phyloP scores from a whole-genome alignment of 2,113 vertebrate genomes.

The Picathartes gymnocephalus region DNA sequence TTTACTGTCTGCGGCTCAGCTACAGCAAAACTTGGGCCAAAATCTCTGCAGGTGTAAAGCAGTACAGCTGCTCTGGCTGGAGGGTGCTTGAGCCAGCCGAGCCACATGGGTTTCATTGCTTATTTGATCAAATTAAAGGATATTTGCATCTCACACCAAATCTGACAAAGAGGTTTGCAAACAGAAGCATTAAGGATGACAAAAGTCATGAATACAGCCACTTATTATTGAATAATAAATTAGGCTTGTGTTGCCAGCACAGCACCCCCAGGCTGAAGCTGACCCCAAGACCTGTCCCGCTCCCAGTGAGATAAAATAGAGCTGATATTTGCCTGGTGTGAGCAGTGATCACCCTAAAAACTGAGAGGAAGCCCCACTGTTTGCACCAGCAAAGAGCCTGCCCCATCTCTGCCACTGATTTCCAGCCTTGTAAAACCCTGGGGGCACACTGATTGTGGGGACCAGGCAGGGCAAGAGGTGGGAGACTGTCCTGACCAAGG shows the following conservation, averaged over 20 bases:
- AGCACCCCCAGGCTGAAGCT: neutral
- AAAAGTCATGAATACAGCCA: neutral
- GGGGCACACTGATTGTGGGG: neutral
- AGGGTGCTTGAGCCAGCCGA: neutral
- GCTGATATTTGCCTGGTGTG: accelerated
- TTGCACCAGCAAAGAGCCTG: neutral
- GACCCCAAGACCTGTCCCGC: neutral
- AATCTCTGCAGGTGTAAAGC: neutral
- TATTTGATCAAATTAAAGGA: neutral
- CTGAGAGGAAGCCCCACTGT: neutral
- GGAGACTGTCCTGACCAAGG: neutral
- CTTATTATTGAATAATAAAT: neutral
- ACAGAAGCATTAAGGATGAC: neutral
- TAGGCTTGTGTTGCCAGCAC: neutral
- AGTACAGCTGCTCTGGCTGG: neutral
- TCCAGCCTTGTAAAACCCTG: neutral
- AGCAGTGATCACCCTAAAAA: neutral
- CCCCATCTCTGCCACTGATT: neutral
- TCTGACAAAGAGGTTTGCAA: neutral
- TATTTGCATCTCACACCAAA: neutral
- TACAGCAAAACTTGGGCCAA: neutral
- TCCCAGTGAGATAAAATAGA: neutral
- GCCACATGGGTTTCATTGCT: neutral
- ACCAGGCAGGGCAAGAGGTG: too few relatives aligned
- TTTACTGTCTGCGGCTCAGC: neutral